A percentile compares a stretch with the other conserved stretches of the same genome.
These are phyloP conservation scores for Ariopsis seemanni DNA, from an alignment of 2,113 vertebrate genomes.

Conservation along the genomic window DNA sequence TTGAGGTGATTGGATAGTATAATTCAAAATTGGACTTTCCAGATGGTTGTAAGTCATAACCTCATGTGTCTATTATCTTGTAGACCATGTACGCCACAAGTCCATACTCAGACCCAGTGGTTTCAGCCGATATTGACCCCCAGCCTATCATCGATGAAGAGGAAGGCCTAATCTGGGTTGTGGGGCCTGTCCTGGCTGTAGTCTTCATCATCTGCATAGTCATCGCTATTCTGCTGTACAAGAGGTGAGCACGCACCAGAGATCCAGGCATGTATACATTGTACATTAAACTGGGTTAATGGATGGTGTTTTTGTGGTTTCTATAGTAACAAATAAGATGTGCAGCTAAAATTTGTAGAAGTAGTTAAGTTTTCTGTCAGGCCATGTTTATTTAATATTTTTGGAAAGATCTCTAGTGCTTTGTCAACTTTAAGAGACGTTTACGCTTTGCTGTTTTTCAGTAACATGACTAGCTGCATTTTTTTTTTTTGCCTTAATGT, in stretches of 20 bases:
- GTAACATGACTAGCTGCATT: background rate
- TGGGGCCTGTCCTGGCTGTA: conserved; percentile 95
- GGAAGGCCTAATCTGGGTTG: conserved; percentile 97
- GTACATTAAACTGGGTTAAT: background rate
- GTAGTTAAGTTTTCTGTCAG: background rate
- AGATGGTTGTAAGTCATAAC: conserved; percentile 8
- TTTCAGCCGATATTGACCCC: conserved; percentile 92
- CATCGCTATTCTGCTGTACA: conserved; percentile 98
- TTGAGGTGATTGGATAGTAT: background rate
- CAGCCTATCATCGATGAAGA: conserved; percentile 98
- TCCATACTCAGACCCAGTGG: conserved; percentile 94
- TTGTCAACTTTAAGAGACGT: background rate
- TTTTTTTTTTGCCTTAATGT: background rate
- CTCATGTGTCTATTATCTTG: conserved; percentile 44
- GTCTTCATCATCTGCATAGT: conserved; percentile 99
- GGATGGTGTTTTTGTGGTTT: background rate
- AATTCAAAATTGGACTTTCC: background rate
- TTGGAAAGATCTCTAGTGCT: background rate
- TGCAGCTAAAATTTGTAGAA: background rate
- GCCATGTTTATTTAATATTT: background rate
- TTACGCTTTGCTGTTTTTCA: background rate
- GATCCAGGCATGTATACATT: background rate
- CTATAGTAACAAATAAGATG: background rate
- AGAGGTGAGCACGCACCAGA: conserved; percentile 81
- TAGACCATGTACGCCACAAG: conserved; percentile 98